These are phyloP conservation scores for Acronicta aceris DNA, from an alignment of 2,888 invertebrate genomes.

Conservation along the genomic window DNA sequence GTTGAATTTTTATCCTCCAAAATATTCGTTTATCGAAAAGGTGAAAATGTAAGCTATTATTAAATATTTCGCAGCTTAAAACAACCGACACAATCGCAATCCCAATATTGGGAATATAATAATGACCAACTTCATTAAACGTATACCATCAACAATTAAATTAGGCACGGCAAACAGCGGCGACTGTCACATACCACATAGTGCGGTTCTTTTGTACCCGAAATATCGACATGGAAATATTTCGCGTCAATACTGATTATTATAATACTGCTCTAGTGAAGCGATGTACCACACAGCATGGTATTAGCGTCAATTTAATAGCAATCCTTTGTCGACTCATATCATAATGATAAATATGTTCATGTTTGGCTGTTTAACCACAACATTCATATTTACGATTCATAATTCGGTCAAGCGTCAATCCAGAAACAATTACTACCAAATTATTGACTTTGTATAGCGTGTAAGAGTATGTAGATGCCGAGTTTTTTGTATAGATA, in stretches of 20 bases:
- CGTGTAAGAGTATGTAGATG: too few species aligned
- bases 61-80: conserved; percentile 14
- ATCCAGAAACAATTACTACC: neutral
- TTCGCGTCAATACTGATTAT: conserved; percentile 37
- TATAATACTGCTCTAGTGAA: conserved; percentile 30
- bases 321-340: conserved; percentile 25
- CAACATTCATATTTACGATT: conserved; percentile 12
- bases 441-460: too few species aligned
- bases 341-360: conserved; percentile 9
- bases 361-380: conserved; percentile 9
- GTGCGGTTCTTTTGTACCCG: conserved; percentile 60
- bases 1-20: too few species aligned
- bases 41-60: neutral
- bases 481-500: too few species aligned
- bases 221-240: conserved; percentile 20
- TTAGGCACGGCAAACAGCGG: conserved; percentile 44
- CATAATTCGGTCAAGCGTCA: neutral
- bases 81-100: conserved; percentile 20
- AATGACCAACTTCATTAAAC: conserved; percentile 49
- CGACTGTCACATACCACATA: conserved; percentile 40
- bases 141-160: conserved; percentile 53
- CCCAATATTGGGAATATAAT: too few species aligned
- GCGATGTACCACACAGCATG: conserved; percentile 10
- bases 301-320: conserved; percentile 33
- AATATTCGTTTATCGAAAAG: neutral